Percentiles rank a stretch among this genome's conserved stretches.
Conservation (phyloP, 2,888 invertebrate species). For the Drosophila kanekoi region DNA sequence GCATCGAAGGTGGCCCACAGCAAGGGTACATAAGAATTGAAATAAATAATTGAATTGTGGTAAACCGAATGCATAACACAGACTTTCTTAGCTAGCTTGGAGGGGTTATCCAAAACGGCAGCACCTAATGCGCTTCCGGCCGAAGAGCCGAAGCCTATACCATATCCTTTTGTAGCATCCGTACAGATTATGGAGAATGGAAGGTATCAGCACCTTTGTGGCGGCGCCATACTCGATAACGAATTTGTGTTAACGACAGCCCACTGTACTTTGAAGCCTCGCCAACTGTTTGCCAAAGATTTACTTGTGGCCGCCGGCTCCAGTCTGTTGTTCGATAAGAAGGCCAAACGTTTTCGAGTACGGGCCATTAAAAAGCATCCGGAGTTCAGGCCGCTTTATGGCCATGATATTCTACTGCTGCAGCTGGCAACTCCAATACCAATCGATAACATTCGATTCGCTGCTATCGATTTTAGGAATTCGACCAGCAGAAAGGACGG, state of each 20-base stretch:
- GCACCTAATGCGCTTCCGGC: not conserved
- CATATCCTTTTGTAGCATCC: constrained; percentile 61
- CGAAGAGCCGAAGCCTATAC: not conserved
- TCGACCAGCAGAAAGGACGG: not conserved
- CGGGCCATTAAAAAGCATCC: constrained; percentile 64
- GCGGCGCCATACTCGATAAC: constrained; percentile 80
- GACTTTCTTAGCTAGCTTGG: not conserved
- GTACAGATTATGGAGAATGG: constrained; percentile 46
- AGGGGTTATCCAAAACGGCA: not conserved
- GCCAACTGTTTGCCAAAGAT: constrained; percentile 5
- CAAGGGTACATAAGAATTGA: constrained; percentile 21
- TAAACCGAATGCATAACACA: not conserved
- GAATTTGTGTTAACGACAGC: constrained; percentile 81
- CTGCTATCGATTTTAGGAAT: constrained; percentile 42
- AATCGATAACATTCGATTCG: constrained; percentile 59
- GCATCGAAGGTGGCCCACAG: not conserved
- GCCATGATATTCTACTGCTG: constrained; percentile 79
- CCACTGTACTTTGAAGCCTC: constrained; percentile 70
- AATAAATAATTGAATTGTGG: not conserved
- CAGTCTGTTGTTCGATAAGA: constrained; percentile 31
- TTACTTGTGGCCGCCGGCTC: constrained; percentile 68
- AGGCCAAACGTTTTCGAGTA: constrained; percentile 58
- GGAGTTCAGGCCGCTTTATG: constrained; percentile 63
- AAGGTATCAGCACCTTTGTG: constrained; percentile 73
- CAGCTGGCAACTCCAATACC: constrained; percentile 63